Evolutionary conservation across 2,797 vertebrate genomes (phyloP), one percentile per base, ranked within the genome.

Genomic region (Lophius americanus): DNA sequence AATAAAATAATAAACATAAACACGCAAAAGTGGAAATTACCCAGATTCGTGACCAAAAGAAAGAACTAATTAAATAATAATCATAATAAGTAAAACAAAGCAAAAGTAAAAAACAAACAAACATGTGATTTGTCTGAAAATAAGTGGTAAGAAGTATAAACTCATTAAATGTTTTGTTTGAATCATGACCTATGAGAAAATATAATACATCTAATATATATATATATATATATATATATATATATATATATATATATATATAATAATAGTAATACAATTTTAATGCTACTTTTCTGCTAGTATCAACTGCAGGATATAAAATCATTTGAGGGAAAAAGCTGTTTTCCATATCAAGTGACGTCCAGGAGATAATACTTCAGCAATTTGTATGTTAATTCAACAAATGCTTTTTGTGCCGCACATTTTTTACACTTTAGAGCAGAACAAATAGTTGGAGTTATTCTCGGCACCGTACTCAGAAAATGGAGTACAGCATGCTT

Each of bases 351-450:
- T 85, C 87, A 73, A 60, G 33, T 14, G 73, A 86, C 81, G 85
- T 70, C 76, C 41, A 73, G 65, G 55, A 83, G 81, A 91, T 91
- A 87, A 90, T 83, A 71, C 83, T 89, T 90, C 83, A 92, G 84
- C 85, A 86, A 89, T 91, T 88, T 90, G 76, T 89, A 91, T 86
- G 90, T 88, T 92, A 91, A 92, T 91, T 85, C 75, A 75, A 81
- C 85, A 85, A 88, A 87, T 73, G 64, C 69, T 69, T 75, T 55
- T 47, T 70, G 73, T 63, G 66, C 74, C 73, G 62, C 75, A 74
- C 72, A 87, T 89, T 82, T 83, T 88, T 82, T 82, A 75, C 76
- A 91, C 77, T 88, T 90, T 84, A 84, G 64, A 88, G 86, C 75
- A 76, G 80, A 91, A 88, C 82, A 91, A 91, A 93, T 87, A 87